These are phyloP conservation scores for Drosophila prosaltans DNA, from an alignment of 1,140 invertebrate genomes.

Conservation along the genomic window DNA sequence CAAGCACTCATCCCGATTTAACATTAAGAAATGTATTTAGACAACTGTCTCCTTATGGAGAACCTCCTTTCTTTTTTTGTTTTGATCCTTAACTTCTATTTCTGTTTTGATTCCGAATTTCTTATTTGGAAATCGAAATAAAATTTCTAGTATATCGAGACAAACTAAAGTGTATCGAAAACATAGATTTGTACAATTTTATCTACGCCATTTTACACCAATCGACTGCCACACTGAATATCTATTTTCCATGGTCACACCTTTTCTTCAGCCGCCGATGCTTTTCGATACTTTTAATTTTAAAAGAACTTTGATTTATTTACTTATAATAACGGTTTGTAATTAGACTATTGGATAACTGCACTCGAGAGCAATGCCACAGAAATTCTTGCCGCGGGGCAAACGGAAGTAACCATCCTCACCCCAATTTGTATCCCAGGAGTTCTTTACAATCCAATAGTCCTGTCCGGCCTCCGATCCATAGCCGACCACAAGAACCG, in stretches of 20 bases:
- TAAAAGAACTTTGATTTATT: neutral
- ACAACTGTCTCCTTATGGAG: too few relatives aligned
- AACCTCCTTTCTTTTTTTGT: too few relatives aligned
- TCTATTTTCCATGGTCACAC: neutral
- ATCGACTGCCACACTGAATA: neutral
- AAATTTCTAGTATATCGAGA: too few relatives aligned
- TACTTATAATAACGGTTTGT: neutral
- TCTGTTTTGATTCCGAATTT: too few relatives aligned
- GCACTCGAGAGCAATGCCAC: slow-evolving; percentile 85
- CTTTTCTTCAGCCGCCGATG: neutral
- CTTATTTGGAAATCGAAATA: too few relatives aligned
- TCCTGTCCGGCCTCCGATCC: slow-evolving; percentile 85
- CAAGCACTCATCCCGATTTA: too few relatives aligned
- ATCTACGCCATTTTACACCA: neutral
- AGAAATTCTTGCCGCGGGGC: slow-evolving; percentile 87
- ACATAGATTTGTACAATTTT: neutral
- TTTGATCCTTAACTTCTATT: too few relatives aligned
- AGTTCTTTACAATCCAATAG: slow-evolving; percentile 94
- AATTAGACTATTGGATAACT: slow-evolving; percentile 76
- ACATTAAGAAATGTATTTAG: too few relatives aligned
- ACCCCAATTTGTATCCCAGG: slow-evolving; percentile 88
- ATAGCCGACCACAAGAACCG: slow-evolving; percentile 86
- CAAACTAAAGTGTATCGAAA: too few relatives aligned
- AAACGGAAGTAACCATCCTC: slow-evolving; percentile 89
- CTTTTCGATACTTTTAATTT: neutral